Evolutionary conservation across 2,113 vertebrate species (phyloP), one percentile per base, ranked within the genome.

Genomic region (Micromys minutus): DNA sequence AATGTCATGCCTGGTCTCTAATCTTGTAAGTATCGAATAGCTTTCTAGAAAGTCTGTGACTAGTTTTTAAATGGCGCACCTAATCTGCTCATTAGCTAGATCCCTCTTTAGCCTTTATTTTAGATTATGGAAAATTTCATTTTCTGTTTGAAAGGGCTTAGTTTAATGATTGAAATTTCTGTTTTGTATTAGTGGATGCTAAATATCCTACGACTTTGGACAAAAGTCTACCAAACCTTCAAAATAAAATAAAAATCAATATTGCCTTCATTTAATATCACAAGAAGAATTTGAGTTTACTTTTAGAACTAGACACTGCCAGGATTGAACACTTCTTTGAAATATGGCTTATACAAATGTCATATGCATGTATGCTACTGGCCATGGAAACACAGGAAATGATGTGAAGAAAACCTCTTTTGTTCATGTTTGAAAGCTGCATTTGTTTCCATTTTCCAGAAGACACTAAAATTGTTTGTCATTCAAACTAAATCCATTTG

Each of bases 401-500:
- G 42, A 69, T 94, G 72, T 92, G 85, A 57, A 92, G 77, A 94
- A 50, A 67, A 34, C 5, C 8, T 83, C 21, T 55, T 59, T 81
- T 95, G 21, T 55, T 90, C 42, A 69, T 74, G 61, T 93, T 97
- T 76, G 42, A 57, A 94, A 81, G 76, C 39, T 92, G 0, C 89
- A 69, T 89, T 94, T 79, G 50, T 96, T 92, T 26, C 86, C 52
- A 12, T 91, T 87, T 95, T 91, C 29, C 47, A 94, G 90, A 85
- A 87, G 59, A 77, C 5, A 57, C 45, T 84, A 89, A 79, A 87
- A 91, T 95, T 91, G 39, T 95, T 88, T 93, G 83, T 94, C 83
- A 69, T 91, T 96, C 89, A 94, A 88, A 72, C n/a, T 24, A 93
- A 96, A 94, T 91, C 61, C 52, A 74, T 93, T 96, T 93, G 80